Conservation (phyloP, 2,888 invertebrate species). For the Cryptus armator region DNA sequence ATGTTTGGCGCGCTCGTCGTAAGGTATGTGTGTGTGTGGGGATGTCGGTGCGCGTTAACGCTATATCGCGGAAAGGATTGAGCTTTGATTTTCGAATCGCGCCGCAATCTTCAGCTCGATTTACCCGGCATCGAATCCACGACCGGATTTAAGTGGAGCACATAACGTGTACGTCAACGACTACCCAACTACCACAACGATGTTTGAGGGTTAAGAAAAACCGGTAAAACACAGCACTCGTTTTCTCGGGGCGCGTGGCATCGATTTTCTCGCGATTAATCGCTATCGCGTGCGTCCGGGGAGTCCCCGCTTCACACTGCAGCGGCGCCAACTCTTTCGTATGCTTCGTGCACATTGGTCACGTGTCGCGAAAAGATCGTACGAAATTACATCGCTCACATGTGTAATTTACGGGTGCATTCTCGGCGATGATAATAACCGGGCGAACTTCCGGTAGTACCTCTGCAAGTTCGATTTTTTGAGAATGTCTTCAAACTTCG, state of each 20-base stretch:
- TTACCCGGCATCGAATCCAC: slow-evolving; percentile 27
- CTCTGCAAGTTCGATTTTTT: neutral
- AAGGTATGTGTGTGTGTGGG: neutral
- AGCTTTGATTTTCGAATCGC: slow-evolving; percentile 16
- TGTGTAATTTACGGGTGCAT: neutral
- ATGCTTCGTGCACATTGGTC: neutral
- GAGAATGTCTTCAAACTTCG: too few species aligned
- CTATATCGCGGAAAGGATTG: neutral
- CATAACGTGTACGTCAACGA: neutral
- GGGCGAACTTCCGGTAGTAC: neutral
- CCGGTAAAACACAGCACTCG: slow-evolving; percentile 6
- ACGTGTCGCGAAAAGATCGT: slow-evolving; percentile 2
- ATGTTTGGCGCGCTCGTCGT: neutral
- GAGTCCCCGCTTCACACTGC: slow-evolving; percentile 25
- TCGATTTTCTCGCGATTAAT: slow-evolving; percentile 66
- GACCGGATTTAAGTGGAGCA: slow-evolving; percentile 33
- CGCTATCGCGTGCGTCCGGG: slow-evolving; percentile 62
- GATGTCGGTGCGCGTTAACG: neutral
- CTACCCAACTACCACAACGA: neutral
- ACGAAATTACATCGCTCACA: neutral
- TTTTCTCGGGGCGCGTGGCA: slow-evolving; percentile 37
- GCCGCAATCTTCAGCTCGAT: slow-evolving; percentile 44
- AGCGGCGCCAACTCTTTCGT: slow-evolving; percentile 16
- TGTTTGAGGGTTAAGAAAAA: neutral
- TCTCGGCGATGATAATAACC: neutral